Conservation (phyloP, 1,140 invertebrate genomes). For the Gerris buenoi region DNA sequence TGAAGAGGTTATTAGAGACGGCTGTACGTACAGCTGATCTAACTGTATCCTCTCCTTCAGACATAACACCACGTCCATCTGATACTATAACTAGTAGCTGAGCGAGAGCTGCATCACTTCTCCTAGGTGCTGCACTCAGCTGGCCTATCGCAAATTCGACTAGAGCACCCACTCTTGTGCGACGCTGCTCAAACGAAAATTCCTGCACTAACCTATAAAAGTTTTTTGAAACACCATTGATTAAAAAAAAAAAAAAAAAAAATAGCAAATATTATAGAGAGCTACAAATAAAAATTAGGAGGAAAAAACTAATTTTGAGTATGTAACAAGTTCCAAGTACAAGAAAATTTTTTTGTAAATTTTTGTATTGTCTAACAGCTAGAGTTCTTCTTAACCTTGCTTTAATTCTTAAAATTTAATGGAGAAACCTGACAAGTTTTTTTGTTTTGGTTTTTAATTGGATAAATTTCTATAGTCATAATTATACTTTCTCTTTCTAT, state of each 20-base stretch:
- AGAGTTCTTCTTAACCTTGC: too few species aligned
- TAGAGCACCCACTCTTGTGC: conserved; percentile 63
- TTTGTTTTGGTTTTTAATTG: too few species aligned
- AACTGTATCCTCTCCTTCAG: conserved; percentile 69
- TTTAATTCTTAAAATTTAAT: too few species aligned
- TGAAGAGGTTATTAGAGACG: conserved; percentile 66
- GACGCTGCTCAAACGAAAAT: conserved; percentile 63
- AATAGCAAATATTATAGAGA: not conserved
- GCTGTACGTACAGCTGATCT: conserved; percentile 63
- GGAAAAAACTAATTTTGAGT: too few species aligned
- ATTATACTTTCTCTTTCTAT: too few species aligned
- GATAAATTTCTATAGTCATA: too few species aligned
- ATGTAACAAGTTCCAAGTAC: too few species aligned
- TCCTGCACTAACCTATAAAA: conserved; percentile 45
- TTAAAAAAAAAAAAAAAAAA: conserved; percentile 1
- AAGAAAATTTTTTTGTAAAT: too few species aligned
- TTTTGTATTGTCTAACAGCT: too few species aligned
- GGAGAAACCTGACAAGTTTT: too few species aligned
- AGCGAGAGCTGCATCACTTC: conserved; percentile 37
- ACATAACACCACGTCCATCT: conserved; percentile 84
- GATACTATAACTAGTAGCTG: conserved; percentile 86
- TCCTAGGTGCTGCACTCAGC: conserved; percentile 30
- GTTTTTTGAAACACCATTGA: conserved; percentile 9
- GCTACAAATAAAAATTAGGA: too few species aligned
- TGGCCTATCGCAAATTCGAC: conserved; percentile 59